Percentiles rank a stretch among this genome's conserved stretches.
These are phyloP conservation scores for Pseudanteris insignis DNA, from an alignment of 2,888 invertebrate species.

Conservation along the genomic window DNA sequence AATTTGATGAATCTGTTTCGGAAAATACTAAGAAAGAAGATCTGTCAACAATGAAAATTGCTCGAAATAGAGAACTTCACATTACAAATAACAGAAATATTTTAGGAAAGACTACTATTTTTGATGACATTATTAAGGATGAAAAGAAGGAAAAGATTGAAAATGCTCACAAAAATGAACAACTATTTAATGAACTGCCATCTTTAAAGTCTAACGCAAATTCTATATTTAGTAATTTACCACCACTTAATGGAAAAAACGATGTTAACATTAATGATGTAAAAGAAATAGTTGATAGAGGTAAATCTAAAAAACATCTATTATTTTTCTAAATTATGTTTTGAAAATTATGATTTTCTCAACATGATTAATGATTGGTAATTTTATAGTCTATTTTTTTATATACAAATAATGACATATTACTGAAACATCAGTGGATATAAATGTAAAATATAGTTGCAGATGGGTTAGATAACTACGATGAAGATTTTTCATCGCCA, in stretches of 20 bases:
- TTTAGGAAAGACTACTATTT: slow-evolving; percentile 59
- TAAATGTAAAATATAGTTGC: slow-evolving; percentile 43
- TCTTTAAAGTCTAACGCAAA: slow-evolving; percentile 55
- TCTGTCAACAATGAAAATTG: slow-evolving; percentile 53
- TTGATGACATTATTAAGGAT: slow-evolving; percentile 62
- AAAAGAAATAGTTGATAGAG: slow-evolving; percentile 61
- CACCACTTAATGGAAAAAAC: slow-evolving; percentile 63
- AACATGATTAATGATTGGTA: too few relatives aligned
- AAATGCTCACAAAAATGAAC: slow-evolving; percentile 51
- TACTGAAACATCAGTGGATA: too few relatives aligned
- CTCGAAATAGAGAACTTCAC: slow-evolving; percentile 51
- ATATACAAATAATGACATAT: too few relatives aligned
- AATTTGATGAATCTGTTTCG: slow-evolving; percentile 56
- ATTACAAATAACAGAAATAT: slow-evolving; percentile 50
- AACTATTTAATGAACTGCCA: slow-evolving; percentile 57
- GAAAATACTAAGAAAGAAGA: slow-evolving; percentile 53
- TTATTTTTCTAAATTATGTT: too few relatives aligned
- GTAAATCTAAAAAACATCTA: slow-evolving; percentile 49
- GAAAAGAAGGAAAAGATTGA: slow-evolving; percentile 59
- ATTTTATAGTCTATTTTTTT: too few relatives aligned
- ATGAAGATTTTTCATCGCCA: slow-evolving; percentile 62
- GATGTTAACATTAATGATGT: slow-evolving; percentile 60
- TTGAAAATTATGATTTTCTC: too few relatives aligned
- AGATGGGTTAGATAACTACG: slow-evolving; percentile 57
- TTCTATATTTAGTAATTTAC: slow-evolving; percentile 61